These are phyloP conservation scores for Motacilla tschutschensis DNA, from an alignment of 2,113 vertebrate species.

Conservation along the genomic window DNA sequence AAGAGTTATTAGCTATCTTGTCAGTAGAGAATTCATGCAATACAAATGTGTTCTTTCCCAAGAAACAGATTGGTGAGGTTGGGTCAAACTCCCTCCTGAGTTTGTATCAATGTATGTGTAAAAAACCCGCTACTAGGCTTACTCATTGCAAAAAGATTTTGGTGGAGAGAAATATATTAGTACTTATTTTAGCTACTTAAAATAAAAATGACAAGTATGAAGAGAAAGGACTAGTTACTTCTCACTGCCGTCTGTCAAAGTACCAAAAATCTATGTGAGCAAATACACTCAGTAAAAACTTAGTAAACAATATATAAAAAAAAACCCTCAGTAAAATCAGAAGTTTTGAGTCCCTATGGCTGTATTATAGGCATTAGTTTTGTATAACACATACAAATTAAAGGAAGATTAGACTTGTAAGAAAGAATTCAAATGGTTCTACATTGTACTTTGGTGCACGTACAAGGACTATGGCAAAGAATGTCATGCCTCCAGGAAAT, in stretches of 20 bases:
- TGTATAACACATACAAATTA: neutral
- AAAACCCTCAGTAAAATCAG: fast-evolving
- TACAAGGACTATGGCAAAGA: neutral
- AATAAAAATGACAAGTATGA: neutral
- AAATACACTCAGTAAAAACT: neutral
- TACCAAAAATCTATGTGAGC: neutral
- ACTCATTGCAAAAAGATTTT: neutral
- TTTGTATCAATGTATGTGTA: fast-evolving
- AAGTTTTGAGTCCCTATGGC: neutral
- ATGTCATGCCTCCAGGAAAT: neutral
- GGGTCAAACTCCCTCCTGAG: neutral
- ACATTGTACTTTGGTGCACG: neutral
- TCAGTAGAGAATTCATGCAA: neutral
- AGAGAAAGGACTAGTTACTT: neutral
- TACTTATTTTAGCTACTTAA: neutral
- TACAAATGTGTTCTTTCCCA: neutral
- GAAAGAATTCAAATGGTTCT: neutral
- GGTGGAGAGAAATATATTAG: neutral
- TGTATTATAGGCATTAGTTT: neutral
- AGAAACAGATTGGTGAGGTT: neutral
- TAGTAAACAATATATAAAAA: neutral
- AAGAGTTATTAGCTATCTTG: neutral
- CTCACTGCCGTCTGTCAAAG: neutral
- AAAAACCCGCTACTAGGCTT: neutral
- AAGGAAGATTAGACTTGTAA: neutral